Evolutionary conservation across 2,797 vertebrate genomes (phyloP).

Genomic region (Brachymystax lenok): DNA sequence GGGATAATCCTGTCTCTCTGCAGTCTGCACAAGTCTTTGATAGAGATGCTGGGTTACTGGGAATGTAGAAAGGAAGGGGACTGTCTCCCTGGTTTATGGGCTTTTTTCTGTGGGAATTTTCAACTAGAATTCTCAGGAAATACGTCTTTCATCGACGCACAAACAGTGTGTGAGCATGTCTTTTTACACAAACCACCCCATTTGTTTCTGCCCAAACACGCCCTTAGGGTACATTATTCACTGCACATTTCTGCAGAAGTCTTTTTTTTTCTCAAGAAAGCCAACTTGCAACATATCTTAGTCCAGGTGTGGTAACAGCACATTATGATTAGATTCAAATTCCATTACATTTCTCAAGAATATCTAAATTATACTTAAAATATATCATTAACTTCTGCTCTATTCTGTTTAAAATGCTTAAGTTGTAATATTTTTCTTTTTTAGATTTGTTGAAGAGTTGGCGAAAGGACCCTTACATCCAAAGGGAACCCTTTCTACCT

Average conservation of each 20-base stretch:
- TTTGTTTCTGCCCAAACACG: not conserved
- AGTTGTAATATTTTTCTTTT: not conserved
- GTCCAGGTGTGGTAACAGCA: not conserved
- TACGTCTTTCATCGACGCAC: not conserved
- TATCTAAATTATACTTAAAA: no score
- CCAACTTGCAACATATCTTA: not conserved
- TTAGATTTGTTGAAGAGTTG: not conserved
- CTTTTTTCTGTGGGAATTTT: constrained; percentile 11
- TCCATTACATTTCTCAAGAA: not conserved
- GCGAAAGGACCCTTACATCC: not conserved
- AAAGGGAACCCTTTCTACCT: no score
- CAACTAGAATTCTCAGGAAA: constrained; percentile 4
- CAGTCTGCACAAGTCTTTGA: not conserved
- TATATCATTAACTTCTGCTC: not conserved
- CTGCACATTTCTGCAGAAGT: not conserved
- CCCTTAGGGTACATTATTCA: not conserved
- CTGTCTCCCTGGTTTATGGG: not conserved
- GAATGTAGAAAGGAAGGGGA: not conserved
- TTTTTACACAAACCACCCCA: not conserved
- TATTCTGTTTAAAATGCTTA: not conserved
- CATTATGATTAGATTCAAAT: not conserved
- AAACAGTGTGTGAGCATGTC: constrained; percentile 20
- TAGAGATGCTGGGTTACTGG: not conserved
- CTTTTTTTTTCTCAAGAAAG: not conserved
- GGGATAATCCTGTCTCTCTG: not conserved